These are phyloP conservation scores for Callitettix versicolor DNA, from an alignment of 1,140 invertebrate genomes.

Conservation along the genomic window DNA sequence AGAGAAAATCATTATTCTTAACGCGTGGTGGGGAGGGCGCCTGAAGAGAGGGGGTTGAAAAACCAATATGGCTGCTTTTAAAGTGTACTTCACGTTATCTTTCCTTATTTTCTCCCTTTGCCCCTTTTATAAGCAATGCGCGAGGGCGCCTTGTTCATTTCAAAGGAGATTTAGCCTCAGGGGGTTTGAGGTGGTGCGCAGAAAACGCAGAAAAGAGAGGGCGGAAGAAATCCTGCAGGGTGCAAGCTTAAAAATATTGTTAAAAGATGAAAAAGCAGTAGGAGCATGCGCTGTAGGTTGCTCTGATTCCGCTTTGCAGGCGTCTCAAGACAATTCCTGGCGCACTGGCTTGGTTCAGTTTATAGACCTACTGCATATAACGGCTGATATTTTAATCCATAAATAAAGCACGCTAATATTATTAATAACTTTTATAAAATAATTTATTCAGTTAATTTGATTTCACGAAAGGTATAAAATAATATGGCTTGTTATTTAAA, in stretches of 20 bases:
- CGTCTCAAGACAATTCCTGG: too few relatives aligned
- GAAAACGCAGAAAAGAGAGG: slow-evolving; percentile 7
- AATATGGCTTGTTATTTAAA: too few relatives aligned
- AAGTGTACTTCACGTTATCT: slow-evolving; percentile 16
- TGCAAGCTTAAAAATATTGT: not conserved
- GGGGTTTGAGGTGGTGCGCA: slow-evolving; percentile 11
- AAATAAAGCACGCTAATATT: too few relatives aligned
- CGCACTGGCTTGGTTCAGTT: too few relatives aligned
- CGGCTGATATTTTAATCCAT: too few relatives aligned
- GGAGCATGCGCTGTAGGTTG: not conserved
- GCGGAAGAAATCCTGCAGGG: slow-evolving; percentile 11
- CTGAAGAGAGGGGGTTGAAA: slow-evolving; percentile 12
- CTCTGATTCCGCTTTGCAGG: too few relatives aligned
- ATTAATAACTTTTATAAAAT: too few relatives aligned
- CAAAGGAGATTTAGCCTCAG: slow-evolving; percentile 14
- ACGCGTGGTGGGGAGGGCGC: slow-evolving; percentile 11
- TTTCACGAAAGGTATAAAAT: too few relatives aligned
- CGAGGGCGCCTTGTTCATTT: slow-evolving; percentile 14
- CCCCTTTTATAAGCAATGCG: slow-evolving; percentile 1
- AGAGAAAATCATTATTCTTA: slow-evolving; percentile 20
- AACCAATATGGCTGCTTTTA: slow-evolving; percentile 20
- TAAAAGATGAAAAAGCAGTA: not conserved
- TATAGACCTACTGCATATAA: too few relatives aligned
- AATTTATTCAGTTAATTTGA: too few relatives aligned
- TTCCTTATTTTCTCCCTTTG: slow-evolving; percentile 11